Evolutionary conservation across 2,113 vertebrate genomes (phyloP).

Genomic region (Clupea harengus): DNA sequence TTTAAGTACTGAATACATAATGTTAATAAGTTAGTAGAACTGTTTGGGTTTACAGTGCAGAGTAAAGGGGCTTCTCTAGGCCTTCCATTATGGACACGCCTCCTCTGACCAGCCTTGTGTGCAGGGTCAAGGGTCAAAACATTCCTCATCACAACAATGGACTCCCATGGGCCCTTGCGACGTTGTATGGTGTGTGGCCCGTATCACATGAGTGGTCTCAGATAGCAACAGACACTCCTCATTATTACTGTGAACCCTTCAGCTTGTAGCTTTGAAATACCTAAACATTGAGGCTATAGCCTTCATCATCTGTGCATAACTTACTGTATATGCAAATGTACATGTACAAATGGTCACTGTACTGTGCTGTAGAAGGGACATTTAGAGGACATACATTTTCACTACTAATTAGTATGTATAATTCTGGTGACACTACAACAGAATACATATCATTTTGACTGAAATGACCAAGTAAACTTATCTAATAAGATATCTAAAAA

Average conservation of each 20-base stretch:
- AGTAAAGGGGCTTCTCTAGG: conserved; percentile 22
- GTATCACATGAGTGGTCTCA: neutral
- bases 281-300: neutral
- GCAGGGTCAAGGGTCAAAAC: conserved; percentile 58
- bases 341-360: no score
- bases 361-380: neutral
- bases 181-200: neutral
- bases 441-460: neutral
- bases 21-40: no score
- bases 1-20: no score
- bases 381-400: neutral
- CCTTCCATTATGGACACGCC: conserved; percentile 19
- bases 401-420: neutral
- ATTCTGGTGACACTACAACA: neutral
- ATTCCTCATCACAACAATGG: conserved; percentile 59
- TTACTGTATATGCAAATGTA: neutral
- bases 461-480: neutral
- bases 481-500: no score
- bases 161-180: conserved; percentile 47
- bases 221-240: neutral
- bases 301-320: neutral
- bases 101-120: conserved; percentile 3
- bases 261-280: neutral
- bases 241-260: neutral
- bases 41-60: no score